These are phyloP conservation scores for Drosophila paulistorum DNA, from an alignment of 1,140 invertebrate species.

Conservation along the genomic window DNA sequence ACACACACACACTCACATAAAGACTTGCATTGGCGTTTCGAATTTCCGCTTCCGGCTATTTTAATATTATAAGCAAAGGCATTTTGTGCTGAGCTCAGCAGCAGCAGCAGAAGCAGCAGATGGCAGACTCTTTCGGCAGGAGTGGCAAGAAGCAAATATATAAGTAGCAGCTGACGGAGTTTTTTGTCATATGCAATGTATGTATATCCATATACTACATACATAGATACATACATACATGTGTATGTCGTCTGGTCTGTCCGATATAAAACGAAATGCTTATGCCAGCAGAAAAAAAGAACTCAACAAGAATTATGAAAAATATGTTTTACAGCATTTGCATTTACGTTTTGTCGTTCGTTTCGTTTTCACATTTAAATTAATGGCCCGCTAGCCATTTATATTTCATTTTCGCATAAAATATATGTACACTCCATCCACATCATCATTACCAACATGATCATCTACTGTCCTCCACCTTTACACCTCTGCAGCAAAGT, in stretches of 20 bases:
- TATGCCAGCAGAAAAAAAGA: constrained; percentile 62
- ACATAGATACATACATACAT: not conserved
- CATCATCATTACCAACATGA: not conserved
- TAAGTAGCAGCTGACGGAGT: constrained; percentile 26
- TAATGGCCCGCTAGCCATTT: constrained; percentile 70
- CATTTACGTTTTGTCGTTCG: constrained; percentile 27
- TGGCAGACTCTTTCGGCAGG: not conserved
- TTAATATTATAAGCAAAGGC: constrained; percentile 78
- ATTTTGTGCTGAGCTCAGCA: constrained; percentile 73
- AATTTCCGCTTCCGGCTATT: constrained; percentile 78
- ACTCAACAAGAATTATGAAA: constrained; percentile 57
- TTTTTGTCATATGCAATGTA: constrained; percentile 39
- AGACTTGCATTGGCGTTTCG: constrained; percentile 68
- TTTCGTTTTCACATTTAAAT: constrained; percentile 65
- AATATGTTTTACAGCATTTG: constrained; percentile 42
- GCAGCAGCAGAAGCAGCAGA: constrained; percentile 21
- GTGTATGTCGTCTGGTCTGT: constrained; percentile 25
- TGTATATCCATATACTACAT: too few relatives aligned
- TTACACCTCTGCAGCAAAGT: constrained; percentile 1
- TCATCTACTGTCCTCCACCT: constrained; percentile 2
- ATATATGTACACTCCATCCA: constrained; percentile 26
- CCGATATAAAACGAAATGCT: constrained; percentile 51
- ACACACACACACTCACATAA: constrained; percentile 5
- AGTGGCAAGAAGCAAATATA: not conserved
- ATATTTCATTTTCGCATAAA: constrained; percentile 73